These are phyloP conservation scores for Circus cinereus DNA, from an alignment of 2,797 vertebrate genomes.

Conservation along the genomic window DNA sequence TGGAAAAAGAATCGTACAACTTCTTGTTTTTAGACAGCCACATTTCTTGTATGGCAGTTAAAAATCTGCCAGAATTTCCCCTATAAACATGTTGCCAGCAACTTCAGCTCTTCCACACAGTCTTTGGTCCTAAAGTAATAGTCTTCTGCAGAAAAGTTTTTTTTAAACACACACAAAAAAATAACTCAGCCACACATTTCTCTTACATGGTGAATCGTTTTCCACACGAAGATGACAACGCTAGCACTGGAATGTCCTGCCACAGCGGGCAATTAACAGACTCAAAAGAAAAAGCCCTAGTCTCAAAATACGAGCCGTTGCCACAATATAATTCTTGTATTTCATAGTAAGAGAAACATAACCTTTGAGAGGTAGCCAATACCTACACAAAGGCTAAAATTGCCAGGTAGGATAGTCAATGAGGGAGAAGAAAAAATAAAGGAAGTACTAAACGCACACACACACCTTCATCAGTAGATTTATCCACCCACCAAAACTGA, in stretches of 20 bases:
- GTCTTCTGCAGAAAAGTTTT: neutral
- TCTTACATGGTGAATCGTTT: neutral
- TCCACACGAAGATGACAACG: neutral
- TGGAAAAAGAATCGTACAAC: neutral
- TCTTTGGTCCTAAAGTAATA: neutral
- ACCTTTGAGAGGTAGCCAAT: neutral
- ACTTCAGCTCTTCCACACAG: neutral
- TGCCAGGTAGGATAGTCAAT: neutral
- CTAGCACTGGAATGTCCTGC: neutral
- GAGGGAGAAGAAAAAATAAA: neutral
- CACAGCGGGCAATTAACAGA: neutral
- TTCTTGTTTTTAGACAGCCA: neutral
- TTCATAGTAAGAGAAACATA: neutral
- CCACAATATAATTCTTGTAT: too few relatives aligned
- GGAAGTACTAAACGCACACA: neutral
- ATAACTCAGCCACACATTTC: neutral
- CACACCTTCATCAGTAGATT: neutral
- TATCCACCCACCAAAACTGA: neutral
- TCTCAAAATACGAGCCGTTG: fast-evolving
- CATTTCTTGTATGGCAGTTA: neutral
- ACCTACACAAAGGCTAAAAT: neutral
- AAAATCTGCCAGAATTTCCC: slow-evolving; percentile 6
- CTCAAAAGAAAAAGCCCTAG: neutral
- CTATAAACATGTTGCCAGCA: neutral
- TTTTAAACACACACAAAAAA: neutral